phyloP scores from a whole-genome alignment of 37 sponge, comb jelly and placozoan genomes.

The Beroe ovata region DNA sequence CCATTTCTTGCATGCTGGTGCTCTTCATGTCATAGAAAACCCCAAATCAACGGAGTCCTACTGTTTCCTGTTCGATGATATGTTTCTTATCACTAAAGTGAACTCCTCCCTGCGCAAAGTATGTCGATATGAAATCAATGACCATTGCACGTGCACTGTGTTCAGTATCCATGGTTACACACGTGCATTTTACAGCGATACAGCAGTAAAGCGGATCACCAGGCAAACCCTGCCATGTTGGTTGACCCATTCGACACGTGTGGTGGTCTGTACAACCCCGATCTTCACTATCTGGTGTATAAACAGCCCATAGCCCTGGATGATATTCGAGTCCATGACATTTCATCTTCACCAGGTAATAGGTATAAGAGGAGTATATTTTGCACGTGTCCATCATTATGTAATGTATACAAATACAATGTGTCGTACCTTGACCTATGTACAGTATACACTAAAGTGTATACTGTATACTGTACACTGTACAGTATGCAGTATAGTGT shows the following conservation, averaged over 20 bases:
- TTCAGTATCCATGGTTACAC: neutral
- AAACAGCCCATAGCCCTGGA: slow-evolving; percentile 48
- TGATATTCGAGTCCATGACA: slow-evolving; percentile 44
- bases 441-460: no score
- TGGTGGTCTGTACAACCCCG: slow-evolving; percentile 53
- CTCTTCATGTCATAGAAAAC: slow-evolving; percentile 27
- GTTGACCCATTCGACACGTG: slow-evolving; percentile 32
- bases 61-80: slow-evolving; percentile 51
- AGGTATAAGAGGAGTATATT: neutral
- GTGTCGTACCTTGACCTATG: no score
- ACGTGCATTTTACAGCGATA: slow-evolving; percentile 15
- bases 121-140: neutral
- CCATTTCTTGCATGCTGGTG: slow-evolving; percentile 38
- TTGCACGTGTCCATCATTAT: neutral
- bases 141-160: no score
- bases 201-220: slow-evolving; percentile 16
- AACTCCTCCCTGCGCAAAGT: slow-evolving; percentile 25
- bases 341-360: slow-evolving; percentile 6
- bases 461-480: no score
- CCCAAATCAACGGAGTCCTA: slow-evolving; percentile 45
- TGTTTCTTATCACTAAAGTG: slow-evolving; percentile 4
- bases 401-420: neutral
- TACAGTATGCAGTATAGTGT: no score
- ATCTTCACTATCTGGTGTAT: slow-evolving; percentile 22
- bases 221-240: neutral